A percentile compares a stretch with the other conserved stretches of the same genome.
phyloP scores from a whole-genome alignment of 1,140 invertebrate species.

The Sipha flava region DNA sequence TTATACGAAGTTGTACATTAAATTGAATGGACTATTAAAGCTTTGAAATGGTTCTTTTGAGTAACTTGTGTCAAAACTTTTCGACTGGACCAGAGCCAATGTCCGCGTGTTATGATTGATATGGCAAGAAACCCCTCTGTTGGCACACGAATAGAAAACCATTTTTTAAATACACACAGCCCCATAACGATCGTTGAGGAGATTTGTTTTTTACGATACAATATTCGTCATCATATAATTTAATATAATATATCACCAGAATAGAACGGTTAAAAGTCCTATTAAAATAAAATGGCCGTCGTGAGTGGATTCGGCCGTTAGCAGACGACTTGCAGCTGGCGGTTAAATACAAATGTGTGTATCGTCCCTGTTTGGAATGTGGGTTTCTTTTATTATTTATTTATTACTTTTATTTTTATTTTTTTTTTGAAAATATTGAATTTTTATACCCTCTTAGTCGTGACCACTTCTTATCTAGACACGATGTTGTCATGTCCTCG shows the following conservation, averaged over 20 bases:
- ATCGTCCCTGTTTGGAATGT: background rate
- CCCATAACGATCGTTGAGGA: background rate
- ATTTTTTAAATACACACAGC: slow-evolving; percentile 10
- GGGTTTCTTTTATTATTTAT: background rate
- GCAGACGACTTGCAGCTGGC: slow-evolving; percentile 2
- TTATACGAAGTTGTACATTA: background rate
- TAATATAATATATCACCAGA: slow-evolving; percentile 1
- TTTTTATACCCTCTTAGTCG: slow-evolving; percentile 1
- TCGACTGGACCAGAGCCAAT: slow-evolving; percentile 4
- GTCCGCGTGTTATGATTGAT: slow-evolving; percentile 22
- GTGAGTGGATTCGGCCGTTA: slow-evolving; percentile 19
- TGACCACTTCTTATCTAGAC: slow-evolving; percentile 24
- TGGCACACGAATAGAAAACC: slow-evolving; percentile 16
- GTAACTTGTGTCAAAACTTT: background rate
- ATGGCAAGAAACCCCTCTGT: background rate
- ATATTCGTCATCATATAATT: slow-evolving; percentile 13
- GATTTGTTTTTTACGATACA: slow-evolving; percentile 27
- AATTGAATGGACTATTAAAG: background rate
- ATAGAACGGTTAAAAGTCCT: slow-evolving; percentile 24
- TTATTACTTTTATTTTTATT: background rate
- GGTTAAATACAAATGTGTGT: background rate
- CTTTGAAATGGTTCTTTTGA: background rate
- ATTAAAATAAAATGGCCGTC: slow-evolving; percentile 21
- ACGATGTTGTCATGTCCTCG: background rate
- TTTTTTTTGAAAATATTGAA: background rate